A percentile compares a stretch with the other conserved stretches of the same genome.
These are phyloP conservation scores for Ips typographus DNA, from an alignment of 1,140 invertebrate species.

Conservation along the genomic window DNA sequence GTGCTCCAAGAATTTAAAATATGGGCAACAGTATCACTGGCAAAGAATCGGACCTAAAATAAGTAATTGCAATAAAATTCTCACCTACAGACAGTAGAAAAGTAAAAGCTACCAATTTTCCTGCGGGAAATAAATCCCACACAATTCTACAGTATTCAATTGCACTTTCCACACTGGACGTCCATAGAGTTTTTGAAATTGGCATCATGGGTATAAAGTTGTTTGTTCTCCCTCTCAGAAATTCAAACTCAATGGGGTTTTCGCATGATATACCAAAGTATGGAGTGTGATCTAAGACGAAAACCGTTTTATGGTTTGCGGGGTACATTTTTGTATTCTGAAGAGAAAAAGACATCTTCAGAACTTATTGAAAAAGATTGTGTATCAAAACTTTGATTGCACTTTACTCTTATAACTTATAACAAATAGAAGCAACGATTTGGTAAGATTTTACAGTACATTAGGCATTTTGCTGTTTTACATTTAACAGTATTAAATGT, in stretches of 20 bases:
- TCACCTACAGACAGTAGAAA: background rate
- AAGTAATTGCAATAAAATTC: conserved; percentile 27
- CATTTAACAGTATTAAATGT: too few relatives aligned
- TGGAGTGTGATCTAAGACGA: conserved; percentile 90
- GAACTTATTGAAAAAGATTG: background rate
- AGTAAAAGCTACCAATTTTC: conserved; percentile 69
- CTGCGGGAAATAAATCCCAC: conserved; percentile 91
- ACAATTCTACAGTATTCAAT: conserved; percentile 95
- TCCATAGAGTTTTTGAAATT: conserved; percentile 91
- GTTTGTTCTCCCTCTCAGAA: conserved; percentile 68
- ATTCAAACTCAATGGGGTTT: conserved; percentile 85
- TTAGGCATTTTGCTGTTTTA: too few relatives aligned
- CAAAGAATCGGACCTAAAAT: conserved; percentile 77
- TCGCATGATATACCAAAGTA: conserved; percentile 87
- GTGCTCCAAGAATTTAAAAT: conserved; percentile 80
- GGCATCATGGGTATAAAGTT: conserved; percentile 74
- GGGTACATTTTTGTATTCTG: conserved; percentile 57
- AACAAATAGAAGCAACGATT: too few relatives aligned
- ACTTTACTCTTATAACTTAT: too few relatives aligned
- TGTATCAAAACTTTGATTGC: too few relatives aligned
- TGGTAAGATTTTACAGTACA: too few relatives aligned
- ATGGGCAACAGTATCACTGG: conserved; percentile 77
- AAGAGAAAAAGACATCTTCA: conserved; percentile 5
- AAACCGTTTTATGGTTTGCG: conserved; percentile 89
- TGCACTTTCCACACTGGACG: conserved; percentile 89